Evolutionary conservation across 2,797 vertebrate genomes (phyloP), one percentile per base, ranked within the genome.

Genomic region (Discoglossus pictus): DNA sequence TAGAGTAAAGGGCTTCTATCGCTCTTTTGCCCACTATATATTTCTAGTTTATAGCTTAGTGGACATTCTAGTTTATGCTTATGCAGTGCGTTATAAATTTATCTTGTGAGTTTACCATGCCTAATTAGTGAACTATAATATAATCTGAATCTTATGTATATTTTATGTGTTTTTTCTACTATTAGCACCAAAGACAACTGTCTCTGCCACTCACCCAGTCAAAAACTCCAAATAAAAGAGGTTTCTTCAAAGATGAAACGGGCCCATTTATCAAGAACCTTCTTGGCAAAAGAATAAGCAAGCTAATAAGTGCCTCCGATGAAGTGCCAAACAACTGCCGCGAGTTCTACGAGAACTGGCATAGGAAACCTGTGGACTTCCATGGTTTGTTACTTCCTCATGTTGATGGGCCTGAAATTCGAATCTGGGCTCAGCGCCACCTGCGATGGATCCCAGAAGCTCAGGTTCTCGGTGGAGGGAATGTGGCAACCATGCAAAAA

Each of bases 251-350:
- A 65, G 92, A 94, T 25, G 93, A 95, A 80, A 85, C 92, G 0
- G 93, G 93, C 74, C 90, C 90, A 27, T 87, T 94, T 68, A 92
- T 94, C 76, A 94, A 94, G 85, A 93, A 92, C 40, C 80, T 94
- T 36, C 78, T 92, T 25, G 91, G 91, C 16, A 93, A 90, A 82
- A 88, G 89, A 64, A 90, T 94, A 72, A 92, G 92, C 70, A 93
- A 89, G 68, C 83, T 92, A 70, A 93, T 92, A 76, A 87, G 84
- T 60, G 85, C 88, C 11, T 87, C 90, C 0, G 92, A 95, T n/a
- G 88, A 91, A 5, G 74, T 85, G 8, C 76, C 86, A 3, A 83
- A 79, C 43, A 80, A 61, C 73, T 82, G 82, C 3, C 80, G 79
- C 7, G 89, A 91, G 43, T 94, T 94, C 66, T 94, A 93, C 7